These are phyloP conservation scores for Monochamus saltuarius DNA, from an alignment of 1,140 invertebrate genomes.

Conservation along the genomic window DNA sequence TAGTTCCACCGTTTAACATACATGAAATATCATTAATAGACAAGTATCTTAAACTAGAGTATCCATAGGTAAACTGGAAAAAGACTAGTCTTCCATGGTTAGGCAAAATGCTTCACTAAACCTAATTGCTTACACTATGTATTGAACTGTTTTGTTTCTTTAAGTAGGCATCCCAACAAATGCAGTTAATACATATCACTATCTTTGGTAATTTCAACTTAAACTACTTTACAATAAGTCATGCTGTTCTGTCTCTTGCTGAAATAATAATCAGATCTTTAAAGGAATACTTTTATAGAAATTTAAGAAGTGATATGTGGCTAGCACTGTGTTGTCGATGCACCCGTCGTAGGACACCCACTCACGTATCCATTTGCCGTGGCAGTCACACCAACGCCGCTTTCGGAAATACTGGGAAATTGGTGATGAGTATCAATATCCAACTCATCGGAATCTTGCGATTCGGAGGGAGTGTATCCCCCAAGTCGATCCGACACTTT, in stretches of 20 bases:
- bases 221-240: slow-evolving; percentile 16
- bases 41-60: slow-evolving; percentile 18
- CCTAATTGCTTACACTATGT: neutral
- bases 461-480: slow-evolving; percentile 31
- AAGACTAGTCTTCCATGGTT: slow-evolving; percentile 3
- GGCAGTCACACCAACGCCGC: slow-evolving; percentile 29
- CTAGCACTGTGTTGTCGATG: slow-evolving; percentile 43
- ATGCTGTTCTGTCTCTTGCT: slow-evolving; percentile 13
- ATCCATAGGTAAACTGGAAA: slow-evolving; percentile 12
- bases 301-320: slow-evolving; percentile 35
- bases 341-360: slow-evolving; percentile 44
- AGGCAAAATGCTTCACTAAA: slow-evolving; percentile 9
- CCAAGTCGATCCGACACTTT: slow-evolving; percentile 29
- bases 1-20: slow-evolving; percentile 5
- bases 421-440: slow-evolving; percentile 37
- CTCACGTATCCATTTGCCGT: slow-evolving; percentile 49
- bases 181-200: slow-evolving; percentile 22
- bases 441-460: slow-evolving; percentile 31
- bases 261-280: slow-evolving; percentile 14
- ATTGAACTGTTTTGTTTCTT: slow-evolving; percentile 10
- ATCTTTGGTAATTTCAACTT: slow-evolving; percentile 24
- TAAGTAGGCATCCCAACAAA: slow-evolving; percentile 18
- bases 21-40: slow-evolving; percentile 17
- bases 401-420: slow-evolving; percentile 43
- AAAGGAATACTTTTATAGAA: slow-evolving; percentile 12